Base-by-base conservation (phyloP, 2,797 vertebrate genomes). In the Mormyrops attenuatus region DNA sequence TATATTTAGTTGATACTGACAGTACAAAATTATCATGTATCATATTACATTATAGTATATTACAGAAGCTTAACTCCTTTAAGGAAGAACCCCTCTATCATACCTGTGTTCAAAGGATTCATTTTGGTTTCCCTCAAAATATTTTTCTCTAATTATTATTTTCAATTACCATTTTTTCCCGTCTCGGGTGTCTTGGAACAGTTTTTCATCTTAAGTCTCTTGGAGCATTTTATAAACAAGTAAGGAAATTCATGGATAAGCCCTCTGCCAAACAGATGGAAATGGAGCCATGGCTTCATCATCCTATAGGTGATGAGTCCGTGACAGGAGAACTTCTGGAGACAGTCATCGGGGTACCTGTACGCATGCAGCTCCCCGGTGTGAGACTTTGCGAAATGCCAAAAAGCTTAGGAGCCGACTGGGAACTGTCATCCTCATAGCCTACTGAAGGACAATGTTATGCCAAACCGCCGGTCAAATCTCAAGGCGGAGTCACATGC, bases 401-500 rank as follows among this genome's bases (percentile, higher is more conserved):
- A 85, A 52, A 26, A 49, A 85, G 44, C 82, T 85, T 85, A 85
- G 82, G 8, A 30, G n/a, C 1, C 82, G 44, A 50, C 82, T 52
- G 82, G 82, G 82, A 26, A 22, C 44, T 85, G 82, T 85, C 82
- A 85, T 85, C 82, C 82, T 85, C 47, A 26, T 13, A 26, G 82
- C 47, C 47, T 26, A 50, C 9, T 30, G 47, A 85, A 85, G 82
- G 82, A 85, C 82, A 49, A 13, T 30, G 44, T 30, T 85, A 11
- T 85, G 82, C 52, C 7, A 85, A 85, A 85, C 41, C 47, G n/a
- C 41, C 38, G 44, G 77, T 84, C 77, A 44, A 22, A 85, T 5
- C 82, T 50, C 47, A 50, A 85, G n/a, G 82, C 22, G 38, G 52
- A 85, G 41, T 85, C 47, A 85, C 44, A 3, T 15, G 13, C 82